Evolutionary conservation across 1,140 invertebrate species (phyloP).

Genomic region (Nebria ingens): DNA sequence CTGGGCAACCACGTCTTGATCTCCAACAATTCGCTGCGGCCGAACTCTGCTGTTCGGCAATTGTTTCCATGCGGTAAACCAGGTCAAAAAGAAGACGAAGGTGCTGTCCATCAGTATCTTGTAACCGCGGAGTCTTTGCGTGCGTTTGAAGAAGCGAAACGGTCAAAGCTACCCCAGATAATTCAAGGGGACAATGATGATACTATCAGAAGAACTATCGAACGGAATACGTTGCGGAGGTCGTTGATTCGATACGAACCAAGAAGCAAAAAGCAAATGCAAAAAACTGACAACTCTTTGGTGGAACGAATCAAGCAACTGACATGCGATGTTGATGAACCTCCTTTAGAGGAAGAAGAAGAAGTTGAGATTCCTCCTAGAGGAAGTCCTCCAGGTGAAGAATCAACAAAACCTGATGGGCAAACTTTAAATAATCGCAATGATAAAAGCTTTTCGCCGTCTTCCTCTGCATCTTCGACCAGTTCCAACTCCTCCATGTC

Average conservation of each 20-base stretch:
- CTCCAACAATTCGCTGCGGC: constrained; percentile 48
- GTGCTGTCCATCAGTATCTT: constrained; percentile 38
- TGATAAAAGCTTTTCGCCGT: constrained; percentile 41
- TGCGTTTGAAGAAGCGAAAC: constrained; percentile 53
- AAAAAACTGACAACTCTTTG: constrained; percentile 52
- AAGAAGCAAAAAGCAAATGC: constrained; percentile 39
- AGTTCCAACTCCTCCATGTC: constrained; percentile 40
- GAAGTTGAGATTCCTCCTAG: constrained; percentile 27
- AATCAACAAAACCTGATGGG: constrained; percentile 34
- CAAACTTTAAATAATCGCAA: constrained; percentile 18
- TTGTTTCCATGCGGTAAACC: constrained; percentile 46
- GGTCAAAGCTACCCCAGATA: constrained; percentile 41
- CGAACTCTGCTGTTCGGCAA: constrained; percentile 63
- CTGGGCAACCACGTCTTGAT: constrained; percentile 44
- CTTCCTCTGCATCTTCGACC: constrained; percentile 42
- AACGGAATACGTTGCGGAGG: constrained; percentile 58
- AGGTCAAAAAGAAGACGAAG: constrained; percentile 25
- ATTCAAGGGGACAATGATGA: constrained; percentile 41
- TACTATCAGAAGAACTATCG: constrained; percentile 54
- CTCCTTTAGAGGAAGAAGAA: constrained; percentile 24
- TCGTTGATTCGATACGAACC: constrained; percentile 48
- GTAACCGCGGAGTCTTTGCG: constrained; percentile 52
- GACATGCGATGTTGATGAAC: constrained; percentile 65
- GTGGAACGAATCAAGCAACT: constrained; percentile 70
- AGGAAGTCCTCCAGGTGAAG: constrained; percentile 42